A percentile compares a stretch with the other conserved stretches of the same genome.
Conservation (phyloP, 2,888 invertebrate genomes). For the Ophioninae sp. region DNA sequence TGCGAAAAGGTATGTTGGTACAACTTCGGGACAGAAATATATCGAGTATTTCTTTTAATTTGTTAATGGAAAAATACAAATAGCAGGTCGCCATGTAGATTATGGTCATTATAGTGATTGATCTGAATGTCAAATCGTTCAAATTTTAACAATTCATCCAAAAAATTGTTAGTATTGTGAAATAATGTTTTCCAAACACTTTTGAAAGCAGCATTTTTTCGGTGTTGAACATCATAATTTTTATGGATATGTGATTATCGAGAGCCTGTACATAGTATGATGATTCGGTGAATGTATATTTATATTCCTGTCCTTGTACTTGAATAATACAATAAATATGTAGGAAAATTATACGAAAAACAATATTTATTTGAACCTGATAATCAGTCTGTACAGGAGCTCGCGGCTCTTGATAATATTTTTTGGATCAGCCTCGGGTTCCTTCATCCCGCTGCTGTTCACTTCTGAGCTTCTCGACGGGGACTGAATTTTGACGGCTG, state of each 20-base stretch:
- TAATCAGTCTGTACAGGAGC: slow-evolving; percentile 93
- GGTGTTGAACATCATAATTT: background rate
- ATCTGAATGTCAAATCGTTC: background rate
- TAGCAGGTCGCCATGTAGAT: no score
- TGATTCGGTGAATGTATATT: background rate
- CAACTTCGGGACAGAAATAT: no score
- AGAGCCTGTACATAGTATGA: no score
- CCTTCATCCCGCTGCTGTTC: slow-evolving; percentile 77
- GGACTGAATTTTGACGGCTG: slow-evolving; percentile 66
- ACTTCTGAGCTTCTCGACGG: slow-evolving; percentile 61
- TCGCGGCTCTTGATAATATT: slow-evolving; percentile 95
- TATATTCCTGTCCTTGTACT: background rate
- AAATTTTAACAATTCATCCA: background rate
- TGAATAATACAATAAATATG: background rate
- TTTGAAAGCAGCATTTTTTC: background rate
- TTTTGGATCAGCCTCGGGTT: slow-evolving; percentile 84
- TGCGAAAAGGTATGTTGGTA: no score
- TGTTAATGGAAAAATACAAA: no score
- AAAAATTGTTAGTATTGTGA: background rate
- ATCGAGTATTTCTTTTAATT: no score
- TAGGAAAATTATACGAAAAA: background rate
- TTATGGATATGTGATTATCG: background rate
- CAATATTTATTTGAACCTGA: slow-evolving; percentile 85
- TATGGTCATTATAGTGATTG: no score
- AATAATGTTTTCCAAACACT: background rate